Conservation (phyloP, 2,797 vertebrate genomes). For the Poeciliopsis paucimaculata region DNA sequence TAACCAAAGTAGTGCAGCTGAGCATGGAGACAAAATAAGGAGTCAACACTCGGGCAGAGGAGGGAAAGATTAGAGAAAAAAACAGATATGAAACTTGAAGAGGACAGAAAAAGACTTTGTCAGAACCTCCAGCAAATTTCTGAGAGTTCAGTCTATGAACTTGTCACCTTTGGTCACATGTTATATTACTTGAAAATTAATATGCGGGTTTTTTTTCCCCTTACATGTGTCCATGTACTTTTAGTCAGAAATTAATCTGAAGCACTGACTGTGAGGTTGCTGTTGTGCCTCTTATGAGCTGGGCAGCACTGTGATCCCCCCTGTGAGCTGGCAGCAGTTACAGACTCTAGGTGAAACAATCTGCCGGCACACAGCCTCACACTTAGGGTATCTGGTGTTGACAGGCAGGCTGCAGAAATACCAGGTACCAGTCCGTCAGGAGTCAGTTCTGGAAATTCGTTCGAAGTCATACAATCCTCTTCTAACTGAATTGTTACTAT, state of each 20-base stretch:
- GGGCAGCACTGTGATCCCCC: conserved; percentile 53
- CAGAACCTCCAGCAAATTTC: conserved; percentile 37
- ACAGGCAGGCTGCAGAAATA: conserved; percentile 75
- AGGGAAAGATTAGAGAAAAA: conserved; percentile 78
- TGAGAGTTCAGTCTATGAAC: conserved; percentile 58
- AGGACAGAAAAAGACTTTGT: conserved; percentile 55
- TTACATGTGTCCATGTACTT: conserved; percentile 51
- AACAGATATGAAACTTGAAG: conserved; percentile 76
- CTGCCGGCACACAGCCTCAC: conserved; percentile 53
- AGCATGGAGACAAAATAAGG: conserved; percentile 80
- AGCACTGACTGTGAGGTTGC: conserved; percentile 49
- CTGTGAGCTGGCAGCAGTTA: conserved; percentile 61
- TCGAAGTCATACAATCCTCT: conserved; percentile 43
- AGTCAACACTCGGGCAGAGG: conserved; percentile 54
- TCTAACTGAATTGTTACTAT: conserved; percentile 28
- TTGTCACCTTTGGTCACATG: conserved; percentile 66
- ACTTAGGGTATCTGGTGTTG: conserved; percentile 71
- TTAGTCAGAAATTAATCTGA: conserved; percentile 57
- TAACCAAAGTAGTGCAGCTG: conserved; percentile 82
- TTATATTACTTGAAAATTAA: conserved; percentile 53
- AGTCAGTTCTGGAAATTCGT: conserved; percentile 61
- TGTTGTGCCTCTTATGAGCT: conserved; percentile 44
- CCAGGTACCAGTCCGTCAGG: conserved; percentile 72
- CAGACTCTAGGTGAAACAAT: conserved; percentile 44
- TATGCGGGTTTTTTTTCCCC: conserved; percentile 7